Evolutionary conservation across 1,140 invertebrate species (phyloP), one percentile per base, ranked within the genome.

Genomic region (Dreissena polymorpha): DNA sequence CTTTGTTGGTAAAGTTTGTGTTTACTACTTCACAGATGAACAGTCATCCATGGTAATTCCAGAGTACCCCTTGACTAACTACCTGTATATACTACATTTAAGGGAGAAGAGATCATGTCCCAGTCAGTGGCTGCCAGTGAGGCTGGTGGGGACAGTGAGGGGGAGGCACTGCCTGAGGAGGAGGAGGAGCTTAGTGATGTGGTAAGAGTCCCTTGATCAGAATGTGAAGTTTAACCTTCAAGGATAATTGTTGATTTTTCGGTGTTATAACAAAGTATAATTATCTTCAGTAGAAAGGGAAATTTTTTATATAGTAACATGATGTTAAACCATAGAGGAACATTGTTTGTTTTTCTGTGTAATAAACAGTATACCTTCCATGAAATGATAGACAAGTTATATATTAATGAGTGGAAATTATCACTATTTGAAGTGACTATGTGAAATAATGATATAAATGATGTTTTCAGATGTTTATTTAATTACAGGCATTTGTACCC

Each of bases 101-200:
- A 91, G 91, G 91, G 91, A 57, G 90, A 90, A 50, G 91, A 92
- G 75, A 91, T 92, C 53, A 55, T 91, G 74, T 91, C 90, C 12
- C 91, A 92, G 82, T 77, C 78, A 12, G 78, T 84, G 0, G 69
- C 68, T 6, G 53, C 57, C 27, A 79, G 64, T 1, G 71, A 86
- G 10, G 50, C 49, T 18, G 73, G 21, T 55, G 86, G 60, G 55
- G 79, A 67, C 39, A 78, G 71, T 76, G 85, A 88, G 2, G 89
- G 83, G 12, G 88, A 87, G 73, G 67, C 71, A 10, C 29, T 83
- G 18, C 74, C 70, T 21, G 84, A 86, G 39, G 81, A 76, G 67
- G 81, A 76, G 65, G 89, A 90, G 49, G 88, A 89, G 29, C 88
- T 89, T 23, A 90, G 90, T 89, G 89, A 91, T 83, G 88, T 91